Evolutionary conservation across 2,888 invertebrate genomes (phyloP).

Genomic region (Tenthredo mesomela): DNA sequence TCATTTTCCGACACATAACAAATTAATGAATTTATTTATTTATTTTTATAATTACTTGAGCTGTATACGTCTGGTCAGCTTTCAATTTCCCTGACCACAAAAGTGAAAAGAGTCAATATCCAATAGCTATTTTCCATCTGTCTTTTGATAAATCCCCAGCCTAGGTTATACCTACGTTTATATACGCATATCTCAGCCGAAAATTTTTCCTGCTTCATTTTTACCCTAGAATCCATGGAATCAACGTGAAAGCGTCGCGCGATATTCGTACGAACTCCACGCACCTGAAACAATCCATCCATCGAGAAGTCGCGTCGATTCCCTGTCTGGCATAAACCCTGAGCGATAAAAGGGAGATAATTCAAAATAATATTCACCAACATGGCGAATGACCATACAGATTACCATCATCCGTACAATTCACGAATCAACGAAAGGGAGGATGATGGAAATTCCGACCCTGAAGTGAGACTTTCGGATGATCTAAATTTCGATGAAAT

Average conservation of each 20-base stretch:
- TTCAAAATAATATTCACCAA: too few relatives aligned
- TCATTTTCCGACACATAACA: too few relatives aligned
- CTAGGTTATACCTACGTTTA: background rate
- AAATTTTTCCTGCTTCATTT: constrained; percentile 13
- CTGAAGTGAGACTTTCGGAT: too few relatives aligned
- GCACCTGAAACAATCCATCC: background rate
- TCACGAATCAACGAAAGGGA: too few relatives aligned
- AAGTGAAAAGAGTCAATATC: constrained; percentile 37
- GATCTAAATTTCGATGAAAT: too few relatives aligned
- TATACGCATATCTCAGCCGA: background rate
- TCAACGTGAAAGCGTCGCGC: constrained; percentile 20
- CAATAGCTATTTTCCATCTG: constrained; percentile 40
- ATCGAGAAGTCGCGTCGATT: constrained; percentile 9
- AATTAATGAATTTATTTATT: too few relatives aligned
- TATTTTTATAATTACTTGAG: constrained; percentile 7
- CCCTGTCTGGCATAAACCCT: background rate
- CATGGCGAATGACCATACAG: too few relatives aligned
- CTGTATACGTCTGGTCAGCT: constrained; percentile 9
- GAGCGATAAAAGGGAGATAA: background rate
- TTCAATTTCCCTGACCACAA: constrained; percentile 39
- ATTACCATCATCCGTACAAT: too few relatives aligned
- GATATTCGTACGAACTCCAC: background rate
- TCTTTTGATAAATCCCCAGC: constrained; percentile 18
- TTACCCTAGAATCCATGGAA: background rate
- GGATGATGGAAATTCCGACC: too few relatives aligned